Base-by-base conservation (phyloP, 2,888 invertebrate genomes). In the Vandiemenella viatica region DNA sequence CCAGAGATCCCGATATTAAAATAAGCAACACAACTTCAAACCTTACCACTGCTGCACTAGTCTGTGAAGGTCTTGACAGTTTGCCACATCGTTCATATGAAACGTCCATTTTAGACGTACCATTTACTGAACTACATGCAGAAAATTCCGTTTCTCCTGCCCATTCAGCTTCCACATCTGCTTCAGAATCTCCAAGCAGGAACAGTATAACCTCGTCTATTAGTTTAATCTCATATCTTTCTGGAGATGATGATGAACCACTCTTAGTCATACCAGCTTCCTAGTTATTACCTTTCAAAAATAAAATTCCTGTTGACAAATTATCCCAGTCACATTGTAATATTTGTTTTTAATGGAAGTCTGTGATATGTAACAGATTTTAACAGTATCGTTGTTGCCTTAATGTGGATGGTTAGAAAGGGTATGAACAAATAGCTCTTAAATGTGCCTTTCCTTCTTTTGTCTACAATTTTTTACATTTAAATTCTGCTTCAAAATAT, bases 161-260 rank as follows among this genome's bases (percentile, higher is more conserved):
- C 2, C n/a, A n/a, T n/a, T n/a, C n/a, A 4, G 32, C 49, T n/a
- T 43, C 50, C 13, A 44, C 53, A 5, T 53, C 55, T 7, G 26
- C 46, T 16, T 51, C 51, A 4, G 46, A 40, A 18, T 59, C 59
- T 37, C 59, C 58, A 1, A 57, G 58, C 41, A 50, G 59, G 23
- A 58, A 55, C 40, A 59, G 59, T 47, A 46, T 58, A 13, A 58
- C 57, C 15, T 58, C 59, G 15, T 59, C 59, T 10, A 51, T 49
- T 6, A 53, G 53, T 19, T 6, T 45, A 1, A 5, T 50, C 37
- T 53, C 50, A 16, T 50, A 42, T 37, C 43, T 46, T 20, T 53
- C 50, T 3, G 46, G 43, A n/a, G 48, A 46, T 22, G 53, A 53
- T 19, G 53, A 53, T 19, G 48, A 44, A 5, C 50, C 47, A 16